Conservation (phyloP, 2,797 vertebrate genomes). For the Takifugu ocellatus region DNA sequence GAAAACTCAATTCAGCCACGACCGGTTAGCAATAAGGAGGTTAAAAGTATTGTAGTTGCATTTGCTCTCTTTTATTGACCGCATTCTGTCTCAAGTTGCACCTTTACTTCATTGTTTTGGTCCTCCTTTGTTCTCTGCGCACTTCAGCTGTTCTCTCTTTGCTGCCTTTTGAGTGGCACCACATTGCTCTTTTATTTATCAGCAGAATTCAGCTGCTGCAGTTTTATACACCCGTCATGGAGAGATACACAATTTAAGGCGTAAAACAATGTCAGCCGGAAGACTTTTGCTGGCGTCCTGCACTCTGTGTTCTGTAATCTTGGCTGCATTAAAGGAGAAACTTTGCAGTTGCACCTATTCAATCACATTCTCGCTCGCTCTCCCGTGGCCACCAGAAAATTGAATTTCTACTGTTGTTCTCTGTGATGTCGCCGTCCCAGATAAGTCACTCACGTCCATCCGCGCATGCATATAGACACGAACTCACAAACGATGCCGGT, state of each 20-base stretch:
- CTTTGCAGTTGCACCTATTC: conserved; percentile 69
- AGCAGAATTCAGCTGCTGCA: conserved; percentile 66
- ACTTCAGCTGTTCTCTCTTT: conserved; percentile 19
- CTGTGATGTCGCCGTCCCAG: conserved; percentile 70
- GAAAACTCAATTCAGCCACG: conserved; percentile 5
- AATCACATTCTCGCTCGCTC: conserved; percentile 48
- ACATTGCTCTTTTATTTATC: conserved; percentile 55
- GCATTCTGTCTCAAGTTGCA: conserved; percentile 30
- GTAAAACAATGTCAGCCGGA: conserved; percentile 70
- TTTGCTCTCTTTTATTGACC: conserved; percentile 22
- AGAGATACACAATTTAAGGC: conserved; percentile 33
- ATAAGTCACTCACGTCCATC: conserved; percentile 68
- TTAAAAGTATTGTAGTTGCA: conserved; percentile 14
- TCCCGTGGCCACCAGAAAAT: conserved; percentile 62
- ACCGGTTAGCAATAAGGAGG: background rate
- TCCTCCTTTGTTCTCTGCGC: conserved; percentile 36
- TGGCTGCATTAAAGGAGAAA: conserved; percentile 59
- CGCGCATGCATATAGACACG: conserved; percentile 34
- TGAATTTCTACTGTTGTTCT: conserved; percentile 64
- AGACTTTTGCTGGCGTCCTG: conserved; percentile 45
- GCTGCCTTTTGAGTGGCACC: conserved; percentile 60
- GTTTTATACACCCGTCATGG: conserved; percentile 21
- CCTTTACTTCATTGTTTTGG: conserved; percentile 33
- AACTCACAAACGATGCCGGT: conserved; percentile 10
- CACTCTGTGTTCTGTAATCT: conserved; percentile 59